Base-by-base conservation (phyloP, 2,797 vertebrate species). In the Cryptoblepharus egeriae region DNA sequence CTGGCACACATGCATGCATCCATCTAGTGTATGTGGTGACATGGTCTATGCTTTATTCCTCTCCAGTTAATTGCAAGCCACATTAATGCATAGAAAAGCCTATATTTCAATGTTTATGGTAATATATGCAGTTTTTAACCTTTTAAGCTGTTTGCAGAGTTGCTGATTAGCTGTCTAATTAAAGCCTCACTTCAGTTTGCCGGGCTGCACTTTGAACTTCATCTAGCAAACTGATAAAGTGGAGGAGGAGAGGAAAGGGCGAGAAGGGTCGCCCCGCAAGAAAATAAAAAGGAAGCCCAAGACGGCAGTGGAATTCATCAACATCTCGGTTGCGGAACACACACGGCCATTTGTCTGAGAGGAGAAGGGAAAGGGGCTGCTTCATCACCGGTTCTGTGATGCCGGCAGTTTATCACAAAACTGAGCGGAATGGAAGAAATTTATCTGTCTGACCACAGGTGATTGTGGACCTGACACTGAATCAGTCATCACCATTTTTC, bases 81-180 rank as follows among this genome's bases (percentile, higher is more conserved):
- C 80, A 90, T 71, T 87, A 82, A 80, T 75, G 16, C 87, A 75
- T 35, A 86, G 80, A 73, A 91, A 70, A 55, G 60, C 42, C 6
- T 57, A 84, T 87, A 86, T 79, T 82, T 28, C 88, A 80, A 68
- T 75, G 74, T 63, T 61, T 90, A 10, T 84, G 28, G 8, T 64
- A 72, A 63, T 65, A 45, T 5, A 83, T 11, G 52, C 67, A 67
- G 85, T 88, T 88, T 83, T 84, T 80, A 82, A 83, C 55, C 84
- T 81, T 65, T 81, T 74, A 88, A 81, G 88, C 71, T 89, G 65
- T 35, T 84, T 22, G 22, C 60, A 58, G 18, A 88, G 60, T 60
- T 84, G 22, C 73, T 80, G 77, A 93, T 88, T 88, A 82, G 77
- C 71, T 32, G 1, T 79, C 83, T 92, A 89, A 90, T 81, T 88